Conservation (phyloP, 2,113 vertebrate species). For the Nothocercus julius region DNA sequence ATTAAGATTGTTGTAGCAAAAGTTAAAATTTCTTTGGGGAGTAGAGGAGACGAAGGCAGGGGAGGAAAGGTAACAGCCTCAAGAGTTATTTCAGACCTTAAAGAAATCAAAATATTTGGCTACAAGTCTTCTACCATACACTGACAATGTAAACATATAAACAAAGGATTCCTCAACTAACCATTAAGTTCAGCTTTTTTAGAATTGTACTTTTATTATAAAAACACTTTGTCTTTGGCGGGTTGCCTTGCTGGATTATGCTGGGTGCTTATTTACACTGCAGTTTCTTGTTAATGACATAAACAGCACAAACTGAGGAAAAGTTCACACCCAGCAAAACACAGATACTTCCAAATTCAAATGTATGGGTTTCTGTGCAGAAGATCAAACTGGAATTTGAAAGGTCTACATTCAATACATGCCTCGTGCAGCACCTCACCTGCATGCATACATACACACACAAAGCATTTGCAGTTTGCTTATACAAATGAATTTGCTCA, state of each 20-base stretch:
- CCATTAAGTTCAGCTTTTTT: neutral
- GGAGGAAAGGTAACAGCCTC: conserved; percentile 48
- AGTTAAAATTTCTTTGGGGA: conserved; percentile 4
- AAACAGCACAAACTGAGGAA: conserved; percentile 31
- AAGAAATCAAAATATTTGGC: conserved; percentile 51
- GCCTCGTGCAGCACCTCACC: neutral
- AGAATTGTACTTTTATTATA: conserved; percentile 14
- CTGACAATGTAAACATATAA: neutral
- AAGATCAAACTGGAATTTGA: neutral
- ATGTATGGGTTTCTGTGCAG: neutral
- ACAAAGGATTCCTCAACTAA: conserved; percentile 30
- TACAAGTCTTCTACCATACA: conserved; percentile 19
- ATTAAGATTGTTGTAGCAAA: neutral
- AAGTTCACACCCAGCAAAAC: neutral
- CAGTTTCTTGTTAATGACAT: conserved; percentile 30
- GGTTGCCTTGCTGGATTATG: conserved; percentile 24
- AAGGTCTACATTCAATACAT: neutral
- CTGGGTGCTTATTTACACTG: neutral
- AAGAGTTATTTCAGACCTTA: conserved; percentile 10
- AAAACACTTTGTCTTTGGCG: conserved; percentile 31
- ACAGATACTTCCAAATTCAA: neutral
- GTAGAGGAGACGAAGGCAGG: neutral
- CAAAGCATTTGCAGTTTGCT: neutral
- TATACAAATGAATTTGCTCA: neutral
- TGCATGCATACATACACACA: neutral